Percentiles rank a stretch among this genome's conserved stretches.
These are phyloP conservation scores for Lithobates pipiens DNA, from an alignment of 2,797 vertebrate species.

Conservation along the genomic window DNA sequence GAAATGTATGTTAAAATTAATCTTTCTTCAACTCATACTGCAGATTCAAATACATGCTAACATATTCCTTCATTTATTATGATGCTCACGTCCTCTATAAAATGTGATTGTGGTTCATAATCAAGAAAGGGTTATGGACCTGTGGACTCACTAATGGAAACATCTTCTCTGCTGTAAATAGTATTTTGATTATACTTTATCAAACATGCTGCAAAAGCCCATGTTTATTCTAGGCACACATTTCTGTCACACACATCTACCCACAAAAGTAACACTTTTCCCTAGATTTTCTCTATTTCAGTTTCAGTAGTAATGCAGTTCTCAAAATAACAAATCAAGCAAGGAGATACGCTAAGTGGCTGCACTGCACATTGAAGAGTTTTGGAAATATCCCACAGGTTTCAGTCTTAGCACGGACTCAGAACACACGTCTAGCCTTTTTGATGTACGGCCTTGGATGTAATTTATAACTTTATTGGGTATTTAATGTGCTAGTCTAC, in stretches of 20 bases:
- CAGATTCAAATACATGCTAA: conserved; percentile 44
- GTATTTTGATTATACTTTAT: conserved; percentile 56
- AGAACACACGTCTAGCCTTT: too few species aligned
- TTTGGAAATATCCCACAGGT: conserved; percentile 28
- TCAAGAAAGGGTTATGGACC: conserved; percentile 56
- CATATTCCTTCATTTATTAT: conserved; percentile 34
- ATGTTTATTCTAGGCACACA: conserved; percentile 44
- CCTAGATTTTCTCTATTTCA: conserved; percentile 30
- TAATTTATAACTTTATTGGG: too few species aligned
- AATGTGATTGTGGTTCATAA: conserved; percentile 57
- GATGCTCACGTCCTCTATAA: conserved; percentile 27
- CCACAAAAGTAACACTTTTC: conserved; percentile 44
- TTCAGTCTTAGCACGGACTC: conserved; percentile 25
- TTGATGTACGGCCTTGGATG: too few species aligned
- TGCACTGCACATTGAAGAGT: conserved; percentile 25
- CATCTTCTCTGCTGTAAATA: conserved; percentile 49
- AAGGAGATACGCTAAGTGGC: conserved; percentile 45
- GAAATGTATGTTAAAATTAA: neutral
- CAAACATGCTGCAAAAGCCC: conserved; percentile 39
- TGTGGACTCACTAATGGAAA: conserved; percentile 54
- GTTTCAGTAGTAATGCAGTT: conserved; percentile 39
- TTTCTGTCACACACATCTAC: conserved; percentile 49
- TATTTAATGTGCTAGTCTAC: too few species aligned
- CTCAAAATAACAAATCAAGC: conserved; percentile 54
- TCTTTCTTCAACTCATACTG: conserved; percentile 11